Percentiles rank a stretch among this genome's conserved stretches.
phyloP scores from a whole-genome alignment of 2,888 invertebrate species.

The Sarcophaga carnaria region DNA sequence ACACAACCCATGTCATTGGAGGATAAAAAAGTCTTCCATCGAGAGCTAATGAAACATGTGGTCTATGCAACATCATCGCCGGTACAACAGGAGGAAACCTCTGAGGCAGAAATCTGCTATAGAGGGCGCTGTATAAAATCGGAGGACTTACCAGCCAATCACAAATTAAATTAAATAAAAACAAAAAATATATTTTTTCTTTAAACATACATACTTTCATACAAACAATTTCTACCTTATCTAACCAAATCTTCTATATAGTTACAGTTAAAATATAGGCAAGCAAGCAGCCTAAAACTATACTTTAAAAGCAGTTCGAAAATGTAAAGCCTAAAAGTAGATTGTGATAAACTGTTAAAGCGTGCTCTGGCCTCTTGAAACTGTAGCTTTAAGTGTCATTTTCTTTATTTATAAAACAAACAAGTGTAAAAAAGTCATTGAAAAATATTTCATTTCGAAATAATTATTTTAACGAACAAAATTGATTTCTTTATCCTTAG shows the following conservation, averaged over 20 bases:
- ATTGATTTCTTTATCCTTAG: conserved; percentile 13
- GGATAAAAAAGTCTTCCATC: conserved; percentile 77
- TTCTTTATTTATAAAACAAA: not conserved
- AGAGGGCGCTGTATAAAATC: conserved; percentile 92
- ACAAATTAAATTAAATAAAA: conserved; percentile 78
- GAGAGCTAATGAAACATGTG: conserved; percentile 81
- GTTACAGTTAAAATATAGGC: not conserved
- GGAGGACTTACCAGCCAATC: conserved; percentile 80
- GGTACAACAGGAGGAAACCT: conserved; percentile 91
- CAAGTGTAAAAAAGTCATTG: conserved; percentile 61
- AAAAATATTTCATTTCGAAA: conserved; percentile 4
- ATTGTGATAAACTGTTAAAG: conserved; percentile 67
- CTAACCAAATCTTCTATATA: not conserved
- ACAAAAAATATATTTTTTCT: not conserved
- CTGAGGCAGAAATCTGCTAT: conserved; percentile 94
- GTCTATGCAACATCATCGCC: conserved; percentile 87
- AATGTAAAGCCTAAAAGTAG: conserved; percentile 19
- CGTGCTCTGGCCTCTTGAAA: not conserved
- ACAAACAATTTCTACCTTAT: not conserved
- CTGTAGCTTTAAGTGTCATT: conserved; percentile 38
- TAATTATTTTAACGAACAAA: conserved; percentile 1
- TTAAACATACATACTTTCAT: not conserved
- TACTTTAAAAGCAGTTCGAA: not conserved
- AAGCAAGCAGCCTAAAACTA: not conserved
- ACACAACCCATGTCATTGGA: conserved; percentile 70